Conservation (phyloP, 2,797 vertebrate species). For the Microcaecilia unicolor region DNA sequence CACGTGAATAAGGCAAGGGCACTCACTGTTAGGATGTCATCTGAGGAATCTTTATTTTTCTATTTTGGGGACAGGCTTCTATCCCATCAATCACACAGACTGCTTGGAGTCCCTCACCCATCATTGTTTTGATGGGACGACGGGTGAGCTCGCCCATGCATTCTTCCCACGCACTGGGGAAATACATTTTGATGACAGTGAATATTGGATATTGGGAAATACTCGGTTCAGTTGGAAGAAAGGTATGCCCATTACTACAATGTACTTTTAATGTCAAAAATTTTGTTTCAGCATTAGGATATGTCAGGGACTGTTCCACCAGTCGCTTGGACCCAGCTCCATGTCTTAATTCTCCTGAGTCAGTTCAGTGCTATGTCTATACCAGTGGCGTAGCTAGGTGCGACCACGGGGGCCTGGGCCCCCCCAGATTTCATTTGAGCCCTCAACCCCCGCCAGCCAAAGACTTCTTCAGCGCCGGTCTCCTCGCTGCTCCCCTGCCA, state of each 20-base stretch:
- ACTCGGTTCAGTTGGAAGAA: constrained; percentile 97
- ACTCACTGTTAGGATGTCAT: too few relatives aligned
- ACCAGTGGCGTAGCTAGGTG: too few relatives aligned
- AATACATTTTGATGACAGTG: constrained; percentile 93
- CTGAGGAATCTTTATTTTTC: too few relatives aligned
- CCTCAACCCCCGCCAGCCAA: too few relatives aligned
- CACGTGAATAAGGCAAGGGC: too few relatives aligned
- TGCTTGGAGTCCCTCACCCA: constrained; percentile 82
- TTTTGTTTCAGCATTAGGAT: neutral
- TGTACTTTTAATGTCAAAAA: neutral
- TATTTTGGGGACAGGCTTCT: constrained; percentile 71
- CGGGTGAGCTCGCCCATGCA: constrained; percentile 88
- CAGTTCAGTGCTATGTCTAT: too few relatives aligned
- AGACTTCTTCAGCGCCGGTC: too few relatives aligned
- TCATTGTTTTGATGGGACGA: constrained; percentile 94
- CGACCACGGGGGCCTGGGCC: too few relatives aligned
- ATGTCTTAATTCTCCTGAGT: too few relatives aligned
- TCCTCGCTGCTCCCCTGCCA: too few relatives aligned
- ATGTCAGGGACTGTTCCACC: fast-evolving
- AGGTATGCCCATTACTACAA: constrained; percentile 51
- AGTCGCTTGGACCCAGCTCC: too few relatives aligned
- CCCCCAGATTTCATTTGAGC: too few relatives aligned
- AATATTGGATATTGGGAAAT: constrained; percentile 92
- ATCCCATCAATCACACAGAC: constrained; percentile 89
- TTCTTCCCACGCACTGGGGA: constrained; percentile 90